Percentiles rank a stretch among this genome's conserved stretches.
Conservation (phyloP, 1,140 invertebrate genomes). For the Drosophila carrolli region DNA sequence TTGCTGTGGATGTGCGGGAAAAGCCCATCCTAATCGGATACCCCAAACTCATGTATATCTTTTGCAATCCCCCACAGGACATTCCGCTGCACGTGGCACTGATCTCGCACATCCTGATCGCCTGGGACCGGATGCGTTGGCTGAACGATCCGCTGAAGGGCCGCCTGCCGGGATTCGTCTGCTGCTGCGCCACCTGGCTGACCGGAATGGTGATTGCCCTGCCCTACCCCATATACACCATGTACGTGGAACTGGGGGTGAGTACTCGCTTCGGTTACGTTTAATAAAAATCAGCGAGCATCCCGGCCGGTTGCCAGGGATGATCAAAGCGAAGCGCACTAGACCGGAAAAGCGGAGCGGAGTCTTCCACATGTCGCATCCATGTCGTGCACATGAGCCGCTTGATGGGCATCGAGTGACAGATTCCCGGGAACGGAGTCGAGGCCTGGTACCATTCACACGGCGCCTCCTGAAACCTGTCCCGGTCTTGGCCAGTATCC, state of each 20-base stretch:
- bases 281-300: conserved; percentile 55
- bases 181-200: conserved; percentile 89
- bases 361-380: conserved; percentile 5
- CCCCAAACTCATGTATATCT: background rate
- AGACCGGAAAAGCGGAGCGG: conserved; percentile 67
- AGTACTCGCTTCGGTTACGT: conserved; percentile 67
- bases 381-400: conserved; percentile 6
- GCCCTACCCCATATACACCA: conserved; percentile 90
- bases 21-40: no score
- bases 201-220: conserved; percentile 89
- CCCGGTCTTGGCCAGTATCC: conserved; percentile 1
- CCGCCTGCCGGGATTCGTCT: conserved; percentile 88
- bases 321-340: conserved; percentile 65
- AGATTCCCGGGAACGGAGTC: background rate
- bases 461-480: background rate
- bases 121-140: conserved; percentile 88
- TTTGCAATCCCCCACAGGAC: conserved; percentile 85
- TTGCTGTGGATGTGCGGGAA: no score
- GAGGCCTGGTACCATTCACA: background rate
- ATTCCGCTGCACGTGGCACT: conserved; percentile 89
- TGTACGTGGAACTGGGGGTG: conserved; percentile 89
- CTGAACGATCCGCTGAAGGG: conserved; percentile 88
- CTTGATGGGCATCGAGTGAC: background rate
- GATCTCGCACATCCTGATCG: conserved; percentile 89
- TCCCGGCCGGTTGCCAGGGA: conserved; percentile 17